Evolutionary conservation across 1,140 invertebrate species (phyloP).

Genomic region (Zophobas atratus): DNA sequence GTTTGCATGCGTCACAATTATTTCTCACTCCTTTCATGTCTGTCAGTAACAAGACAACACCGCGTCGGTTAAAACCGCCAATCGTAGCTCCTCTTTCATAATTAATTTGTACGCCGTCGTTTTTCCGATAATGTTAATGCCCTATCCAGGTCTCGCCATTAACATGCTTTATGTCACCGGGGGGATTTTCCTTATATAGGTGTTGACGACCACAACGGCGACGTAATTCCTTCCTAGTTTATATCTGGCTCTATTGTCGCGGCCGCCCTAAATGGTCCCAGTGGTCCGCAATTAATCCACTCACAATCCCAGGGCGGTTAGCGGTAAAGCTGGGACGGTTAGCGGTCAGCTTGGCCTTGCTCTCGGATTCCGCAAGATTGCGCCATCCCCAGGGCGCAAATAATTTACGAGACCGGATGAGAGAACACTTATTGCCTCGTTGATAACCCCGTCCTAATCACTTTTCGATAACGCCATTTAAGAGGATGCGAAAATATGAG

Average conservation of each 20-base stretch:
- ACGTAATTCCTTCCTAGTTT: constrained; percentile 60
- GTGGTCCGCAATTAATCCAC: constrained; percentile 63
- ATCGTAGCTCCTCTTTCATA: background rate
- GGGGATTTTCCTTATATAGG: constrained; percentile 59
- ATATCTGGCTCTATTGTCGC: constrained; percentile 63
- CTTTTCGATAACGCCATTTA: constrained; percentile 7
- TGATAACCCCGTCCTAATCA: constrained; percentile 12
- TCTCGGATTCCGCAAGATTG: constrained; percentile 56
- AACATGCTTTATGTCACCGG: constrained; percentile 53
- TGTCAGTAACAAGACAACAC: too few species aligned
- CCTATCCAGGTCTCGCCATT: constrained; percentile 11
- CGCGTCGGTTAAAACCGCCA: background rate
- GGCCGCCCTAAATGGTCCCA: constrained; percentile 59
- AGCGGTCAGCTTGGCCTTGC: constrained; percentile 56
- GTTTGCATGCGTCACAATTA: too few species aligned
- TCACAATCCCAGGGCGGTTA: constrained; percentile 59
- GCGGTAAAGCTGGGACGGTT: constrained; percentile 56
- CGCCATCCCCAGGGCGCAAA: constrained; percentile 32
- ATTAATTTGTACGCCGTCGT: constrained; percentile 36
- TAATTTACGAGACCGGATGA: constrained; percentile 19
- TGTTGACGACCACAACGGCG: constrained; percentile 60
- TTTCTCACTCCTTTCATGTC: too few species aligned
- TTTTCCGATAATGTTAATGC: constrained; percentile 41
- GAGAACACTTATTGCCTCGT: constrained; percentile 26
- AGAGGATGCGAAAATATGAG: background rate